Base-by-base conservation (phyloP, 1,140 invertebrate genomes). In the Magallana ariakensis region DNA sequence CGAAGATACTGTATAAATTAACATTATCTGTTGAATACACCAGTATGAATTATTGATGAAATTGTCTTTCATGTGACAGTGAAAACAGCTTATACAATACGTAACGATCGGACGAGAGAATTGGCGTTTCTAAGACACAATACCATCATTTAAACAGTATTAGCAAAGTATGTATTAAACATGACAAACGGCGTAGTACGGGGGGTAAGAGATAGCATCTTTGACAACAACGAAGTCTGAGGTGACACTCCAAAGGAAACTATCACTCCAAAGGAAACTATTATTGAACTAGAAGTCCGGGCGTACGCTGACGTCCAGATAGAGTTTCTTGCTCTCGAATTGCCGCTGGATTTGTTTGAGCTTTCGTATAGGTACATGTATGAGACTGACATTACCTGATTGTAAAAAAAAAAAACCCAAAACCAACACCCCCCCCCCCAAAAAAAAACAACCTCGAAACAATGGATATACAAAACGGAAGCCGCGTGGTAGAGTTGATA, bases 11-110 rank as follows among this genome's bases (percentile, higher is more conserved):
- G 66, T 15, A 75, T 75, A 75, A 75, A 75, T 75, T 75, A 26
- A 75, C 66, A 26, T 75, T 75, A 75, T 75, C 66, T 75, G 26
- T 26, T 13, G 66, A 75, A 75, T 75, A 75, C 66, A 75, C 33
- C 66, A 26, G 66, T 75, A 75, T 75, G 66, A 75, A 75, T 75
- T 75, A 75, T 75, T 75, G 66, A 75, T 75, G 66, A 75, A 33
- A 46, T 26, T 75, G 22, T 75, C 22, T 75, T 75, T 75, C 66
- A 75, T 26, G 66, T 75, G 66, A 75, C 66, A 75, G 66, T 26
- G 22, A 75, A 75, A 75, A 75, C 66, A 13, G 22, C 66, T 26
- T 75, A 75, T 75, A 75, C 8, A 5, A 46, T 46, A 46, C 33
- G 33, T 46, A 46, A 46, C 33, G 58, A 46, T 46, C 33, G 33